A percentile compares a stretch with the other conserved stretches of the same genome.
Conservation (phyloP, 92 coral and sea anemone genomes). For the Anthopleura xanthogrammica region DNA sequence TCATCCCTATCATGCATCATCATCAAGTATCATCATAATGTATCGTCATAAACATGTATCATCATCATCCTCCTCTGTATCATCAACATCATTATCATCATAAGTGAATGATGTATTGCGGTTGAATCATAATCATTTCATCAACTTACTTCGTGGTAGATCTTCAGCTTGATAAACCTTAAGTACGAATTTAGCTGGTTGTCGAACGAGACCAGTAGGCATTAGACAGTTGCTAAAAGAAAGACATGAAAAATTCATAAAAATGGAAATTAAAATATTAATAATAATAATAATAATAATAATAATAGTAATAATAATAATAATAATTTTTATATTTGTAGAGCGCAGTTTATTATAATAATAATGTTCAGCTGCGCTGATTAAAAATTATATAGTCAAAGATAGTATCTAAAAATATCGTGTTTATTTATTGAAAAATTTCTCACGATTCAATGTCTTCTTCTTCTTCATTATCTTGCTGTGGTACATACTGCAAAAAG, state of each 20-base stretch:
- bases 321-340: no score
- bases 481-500: conserved; percentile 51
- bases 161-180: conserved; percentile 88
- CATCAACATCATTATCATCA: neutral
- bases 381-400: no score
- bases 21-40: neutral
- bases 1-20: neutral
- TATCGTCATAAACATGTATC: no score
- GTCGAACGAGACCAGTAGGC: conserved; percentile 80
- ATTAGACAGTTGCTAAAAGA: conserved; percentile 67
- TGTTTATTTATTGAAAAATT: no score
- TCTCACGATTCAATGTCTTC: conserved; percentile 95
- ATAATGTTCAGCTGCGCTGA: no score
- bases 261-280: neutral
- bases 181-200: conserved; percentile 83
- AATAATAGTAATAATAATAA: no score
- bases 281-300: no score
- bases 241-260: neutral
- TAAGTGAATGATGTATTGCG: no score
- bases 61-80: neutral
- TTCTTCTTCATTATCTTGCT: conserved; percentile 67
- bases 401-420: no score
- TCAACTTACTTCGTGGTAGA: conserved; percentile 88
- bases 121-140: no score
- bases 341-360: no score